A percentile compares a stretch with the other conserved stretches of the same genome.
Conservation (phyloP, 2,888 invertebrate species). For the Ptychoptera albimana region DNA sequence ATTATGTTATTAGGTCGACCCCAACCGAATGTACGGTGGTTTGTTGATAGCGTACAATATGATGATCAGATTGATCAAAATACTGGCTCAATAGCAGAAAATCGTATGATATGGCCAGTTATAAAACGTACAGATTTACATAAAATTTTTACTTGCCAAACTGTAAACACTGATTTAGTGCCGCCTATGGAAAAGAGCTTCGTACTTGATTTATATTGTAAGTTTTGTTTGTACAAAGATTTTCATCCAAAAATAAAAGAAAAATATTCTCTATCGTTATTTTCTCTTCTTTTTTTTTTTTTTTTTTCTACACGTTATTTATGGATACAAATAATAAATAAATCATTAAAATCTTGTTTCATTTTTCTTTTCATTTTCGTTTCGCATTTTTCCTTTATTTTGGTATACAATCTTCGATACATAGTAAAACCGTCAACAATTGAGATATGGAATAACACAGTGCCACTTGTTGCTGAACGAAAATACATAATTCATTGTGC, state of each 20-base stretch:
- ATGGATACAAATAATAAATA: background rate
- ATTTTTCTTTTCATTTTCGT: background rate
- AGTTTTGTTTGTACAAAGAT: slow-evolving; percentile 17
- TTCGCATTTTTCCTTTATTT: no score
- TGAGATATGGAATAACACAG: slow-evolving; percentile 27
- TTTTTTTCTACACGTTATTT: background rate
- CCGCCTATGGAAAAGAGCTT: slow-evolving; percentile 30
- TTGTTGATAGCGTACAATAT: slow-evolving; percentile 25
- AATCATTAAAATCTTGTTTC: background rate
- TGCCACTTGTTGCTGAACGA: slow-evolving; percentile 33
- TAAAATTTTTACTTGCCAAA: slow-evolving; percentile 36
- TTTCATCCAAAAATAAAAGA: background rate
- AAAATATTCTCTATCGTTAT: background rate
- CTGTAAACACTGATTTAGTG: slow-evolving; percentile 35
- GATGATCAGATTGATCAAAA: slow-evolving; percentile 31
- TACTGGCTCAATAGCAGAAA: slow-evolving; percentile 32
- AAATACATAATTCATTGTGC: slow-evolving; percentile 34
- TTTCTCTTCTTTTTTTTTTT: background rate
- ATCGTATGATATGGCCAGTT: slow-evolving; percentile 22
- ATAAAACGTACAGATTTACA: slow-evolving; percentile 33
- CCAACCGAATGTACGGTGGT: slow-evolving; percentile 32
- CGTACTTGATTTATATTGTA: slow-evolving; percentile 31
- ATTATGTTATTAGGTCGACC: slow-evolving; percentile 27
- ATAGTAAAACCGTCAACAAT: slow-evolving; percentile 36
- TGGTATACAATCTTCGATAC: no score